Evolutionary conservation across 1,140 invertebrate species (phyloP).

Genomic region (Lepidurus packardi): DNA sequence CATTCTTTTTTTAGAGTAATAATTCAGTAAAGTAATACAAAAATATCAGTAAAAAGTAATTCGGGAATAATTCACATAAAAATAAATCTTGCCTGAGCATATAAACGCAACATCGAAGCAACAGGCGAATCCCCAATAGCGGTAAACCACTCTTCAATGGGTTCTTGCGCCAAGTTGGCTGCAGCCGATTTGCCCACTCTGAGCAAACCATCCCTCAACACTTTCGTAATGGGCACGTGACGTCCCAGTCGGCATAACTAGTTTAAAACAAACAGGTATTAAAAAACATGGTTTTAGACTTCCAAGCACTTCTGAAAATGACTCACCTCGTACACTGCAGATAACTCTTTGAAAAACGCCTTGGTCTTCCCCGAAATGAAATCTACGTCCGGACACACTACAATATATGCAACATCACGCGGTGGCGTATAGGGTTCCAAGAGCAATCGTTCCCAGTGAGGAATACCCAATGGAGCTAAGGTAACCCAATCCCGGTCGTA

Average conservation of each 20-base stretch:
- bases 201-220: conserved; percentile 79
- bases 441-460: conserved; percentile 89
- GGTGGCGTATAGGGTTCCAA: conserved; percentile 90
- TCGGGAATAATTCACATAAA: background rate
- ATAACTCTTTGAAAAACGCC: conserved; percentile 86
- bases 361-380: conserved; percentile 69
- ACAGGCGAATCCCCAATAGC: conserved; percentile 70
- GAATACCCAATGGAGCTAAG: conserved; percentile 83
- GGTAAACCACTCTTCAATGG: conserved; percentile 86
- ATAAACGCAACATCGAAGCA: conserved; percentile 73
- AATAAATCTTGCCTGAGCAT: conserved; percentile 62
- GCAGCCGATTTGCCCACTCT: conserved; percentile 67
- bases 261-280: conserved; percentile 36
- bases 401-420: conserved; percentile 88
- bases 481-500: conserved; percentile 93
- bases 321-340: conserved; percentile 78
- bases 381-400: conserved; percentile 87
- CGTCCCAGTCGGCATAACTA: conserved; percentile 76
- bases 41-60: no score
- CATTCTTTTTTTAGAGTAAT: background rate
- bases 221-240: conserved; percentile 78
- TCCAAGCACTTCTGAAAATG: background rate
- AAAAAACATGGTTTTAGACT: background rate
- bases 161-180: conserved; percentile 58
- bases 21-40: no score